Evolutionary conservation across 2,113 vertebrate genomes (phyloP).

Genomic region (Scytalopus superciliaris): DNA sequence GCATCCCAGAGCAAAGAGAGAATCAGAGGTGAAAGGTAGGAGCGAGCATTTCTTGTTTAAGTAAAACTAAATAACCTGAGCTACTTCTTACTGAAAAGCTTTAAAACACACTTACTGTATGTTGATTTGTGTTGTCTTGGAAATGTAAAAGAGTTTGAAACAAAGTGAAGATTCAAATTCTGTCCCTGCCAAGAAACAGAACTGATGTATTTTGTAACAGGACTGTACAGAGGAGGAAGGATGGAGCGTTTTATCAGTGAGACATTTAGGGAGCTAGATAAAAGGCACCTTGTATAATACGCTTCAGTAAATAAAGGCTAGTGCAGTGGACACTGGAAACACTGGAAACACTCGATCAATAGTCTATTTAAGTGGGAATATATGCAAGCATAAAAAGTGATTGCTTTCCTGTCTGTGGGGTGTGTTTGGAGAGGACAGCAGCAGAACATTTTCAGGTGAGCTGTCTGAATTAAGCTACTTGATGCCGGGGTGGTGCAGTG

Average conservation of each 20-base stretch:
- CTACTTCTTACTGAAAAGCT: not conserved
- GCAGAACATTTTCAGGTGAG: conserved; percentile 59
- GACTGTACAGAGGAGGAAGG: not conserved
- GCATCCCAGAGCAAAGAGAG: conserved; percentile 39
- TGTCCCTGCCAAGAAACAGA: not conserved
- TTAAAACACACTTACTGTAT: not conserved
- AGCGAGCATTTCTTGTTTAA: conserved; percentile 44
- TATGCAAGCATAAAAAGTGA: conserved; percentile 78
- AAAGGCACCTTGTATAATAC: conserved; percentile 43
- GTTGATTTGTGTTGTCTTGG: conserved; percentile 17
- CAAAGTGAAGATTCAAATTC: conserved; percentile 4
- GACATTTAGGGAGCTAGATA: conserved; percentile 45
- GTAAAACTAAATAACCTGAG: not conserved
- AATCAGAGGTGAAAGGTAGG: conserved; percentile 67
- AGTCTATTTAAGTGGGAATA: conserved; percentile 77
- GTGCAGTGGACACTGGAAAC: conserved; percentile 74
- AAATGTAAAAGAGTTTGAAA: conserved; percentile 19
- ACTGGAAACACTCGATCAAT: conserved; percentile 77
- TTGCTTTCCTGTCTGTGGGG: conserved; percentile 42
- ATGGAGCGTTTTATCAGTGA: conserved; percentile 16
- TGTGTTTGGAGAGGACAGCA: conserved; percentile 54
- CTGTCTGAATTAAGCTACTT: conserved; percentile 28
- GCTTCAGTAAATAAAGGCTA: conserved; percentile 76
- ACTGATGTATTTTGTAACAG: conserved; percentile 21
- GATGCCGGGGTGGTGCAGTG: not conserved